Evolutionary conservation across 2,888 invertebrate genomes (phyloP).

Genomic region (Coleophora flavipennella): DNA sequence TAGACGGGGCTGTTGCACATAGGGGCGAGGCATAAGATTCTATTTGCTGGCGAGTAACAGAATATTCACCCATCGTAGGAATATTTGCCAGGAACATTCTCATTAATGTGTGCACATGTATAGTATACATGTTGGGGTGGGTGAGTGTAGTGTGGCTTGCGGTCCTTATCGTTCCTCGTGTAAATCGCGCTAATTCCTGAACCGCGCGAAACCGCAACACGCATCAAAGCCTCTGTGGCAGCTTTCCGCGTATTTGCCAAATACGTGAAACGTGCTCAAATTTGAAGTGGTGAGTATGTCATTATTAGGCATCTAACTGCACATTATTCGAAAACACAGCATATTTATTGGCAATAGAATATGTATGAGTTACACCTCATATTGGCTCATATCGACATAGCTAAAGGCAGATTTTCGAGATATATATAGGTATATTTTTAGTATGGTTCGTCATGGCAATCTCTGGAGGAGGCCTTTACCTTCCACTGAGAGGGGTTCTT

Average conservation of each 20-base stretch:
- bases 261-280: conserved; percentile 29
- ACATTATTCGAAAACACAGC: conserved; percentile 14
- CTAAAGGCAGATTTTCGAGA: too few relatives aligned
- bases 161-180: conserved; percentile 39
- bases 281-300: conserved; percentile 15
- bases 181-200: conserved; percentile 61
- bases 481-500: too few relatives aligned
- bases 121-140: background rate
- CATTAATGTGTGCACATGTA: background rate
- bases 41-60: conserved; percentile 5
- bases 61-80: background rate
- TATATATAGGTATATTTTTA: too few relatives aligned
- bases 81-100: conserved; percentile 5
- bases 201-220: conserved; percentile 61
- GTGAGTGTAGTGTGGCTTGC: conserved; percentile 15
- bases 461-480: too few relatives aligned
- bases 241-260: conserved; percentile 31
- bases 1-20: background rate
- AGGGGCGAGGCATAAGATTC: background rate
- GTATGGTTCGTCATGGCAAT: too few relatives aligned
- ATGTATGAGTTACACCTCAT: too few relatives aligned
- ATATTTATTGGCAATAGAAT: conserved; percentile 5
- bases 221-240: conserved; percentile 63
- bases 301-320: conserved; percentile 8
- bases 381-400: too few relatives aligned